Evolutionary conservation across 92 coral and sea anemone species (phyloP).

Genomic region (Phenganax marumi): DNA sequence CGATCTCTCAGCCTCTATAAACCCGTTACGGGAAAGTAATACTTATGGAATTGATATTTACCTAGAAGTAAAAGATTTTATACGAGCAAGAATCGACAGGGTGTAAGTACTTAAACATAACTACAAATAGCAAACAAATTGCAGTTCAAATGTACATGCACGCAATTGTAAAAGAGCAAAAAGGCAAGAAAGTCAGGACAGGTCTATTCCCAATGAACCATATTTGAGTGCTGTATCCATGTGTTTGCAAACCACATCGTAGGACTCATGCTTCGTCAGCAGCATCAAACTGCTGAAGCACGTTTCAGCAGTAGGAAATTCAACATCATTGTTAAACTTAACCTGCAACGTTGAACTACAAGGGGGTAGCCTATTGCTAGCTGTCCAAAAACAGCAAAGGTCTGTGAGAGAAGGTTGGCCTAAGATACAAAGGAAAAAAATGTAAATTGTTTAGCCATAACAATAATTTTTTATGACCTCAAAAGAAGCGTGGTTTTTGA

Average conservation of each 20-base stretch:
- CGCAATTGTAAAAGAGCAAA: no score
- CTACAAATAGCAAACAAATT: neutral
- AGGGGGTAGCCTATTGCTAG: constrained; percentile 28
- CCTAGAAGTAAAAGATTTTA: constrained; percentile 33
- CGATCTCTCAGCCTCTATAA: constrained; percentile 30
- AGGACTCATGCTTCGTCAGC: constrained; percentile 29
- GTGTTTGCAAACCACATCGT: constrained; percentile 31
- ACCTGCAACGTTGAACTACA: constrained; percentile 25
- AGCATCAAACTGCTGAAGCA: constrained; percentile 28
- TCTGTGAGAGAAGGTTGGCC: neutral
- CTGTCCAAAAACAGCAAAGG: constrained; percentile 1
- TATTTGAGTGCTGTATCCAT: constrained; percentile 29
- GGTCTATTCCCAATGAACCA: constrained; percentile 26
- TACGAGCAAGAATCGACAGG: neutral
- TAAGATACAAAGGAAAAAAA: neutral
- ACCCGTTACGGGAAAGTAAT: constrained; percentile 49
- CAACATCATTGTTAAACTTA: constrained; percentile 25
- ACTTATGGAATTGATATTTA: constrained; percentile 50
- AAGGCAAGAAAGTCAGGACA: neutral
- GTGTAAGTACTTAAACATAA: neutral
- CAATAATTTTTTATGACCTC: no score
- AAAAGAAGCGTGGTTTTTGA: no score
- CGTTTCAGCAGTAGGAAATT: constrained; percentile 39
- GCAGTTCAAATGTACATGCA: no score
- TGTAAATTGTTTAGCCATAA: no score